Base-by-base conservation (phyloP, 2,888 invertebrate genomes). In the Lordiphosa fenestrarum region DNA sequence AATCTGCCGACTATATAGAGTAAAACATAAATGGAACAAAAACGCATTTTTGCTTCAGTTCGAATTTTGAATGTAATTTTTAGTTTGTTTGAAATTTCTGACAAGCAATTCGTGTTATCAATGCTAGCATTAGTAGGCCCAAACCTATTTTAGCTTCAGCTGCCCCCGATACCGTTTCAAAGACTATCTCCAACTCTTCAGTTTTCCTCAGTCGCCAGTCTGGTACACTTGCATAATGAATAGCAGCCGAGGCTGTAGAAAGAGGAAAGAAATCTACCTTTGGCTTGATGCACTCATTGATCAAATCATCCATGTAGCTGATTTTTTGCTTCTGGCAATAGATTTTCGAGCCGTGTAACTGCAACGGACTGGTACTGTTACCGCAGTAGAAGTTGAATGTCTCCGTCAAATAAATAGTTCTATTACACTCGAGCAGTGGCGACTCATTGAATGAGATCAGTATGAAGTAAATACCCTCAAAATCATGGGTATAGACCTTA, bases 21-120 rank as follows among this genome's bases (percentile, higher is more conserved):
- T 9, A 77, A n/a, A 5, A 50, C 57, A 47, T 76, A 80, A 41
- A 77, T 53, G 7, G 64, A 72, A 19, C 76, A 65, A 19, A 70
- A 47, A 0, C 60, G 62, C 66, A 77, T 70, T 55, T 65, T 71
- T 7, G 10, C 3, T 5, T n/a, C 25, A 4, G 48, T 3, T 49
- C 19, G 2, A 49, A 46, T 48, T 53, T 44, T 3, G 33, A 47
- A 42, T 35, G 40, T 49, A 5, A 13, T 41, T 40, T 9, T 30
- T 9, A 2, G 30, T 30, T 30, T 30, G 30, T 3, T 30, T 30
- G 3, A 0, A 30, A 30, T 5, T 1, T 37, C 23, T 68, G 56
- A 68, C 59, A 60, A 44, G 10, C 39, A 35, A 13, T 46, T 39
- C 44, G n/a, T 15, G 2, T 52, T 37, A 9, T 37, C 2, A 35